Evolutionary conservation across 2,113 vertebrate genomes (phyloP), one percentile per base, ranked within the genome.

Genomic region (Vireo altiloquus): DNA sequence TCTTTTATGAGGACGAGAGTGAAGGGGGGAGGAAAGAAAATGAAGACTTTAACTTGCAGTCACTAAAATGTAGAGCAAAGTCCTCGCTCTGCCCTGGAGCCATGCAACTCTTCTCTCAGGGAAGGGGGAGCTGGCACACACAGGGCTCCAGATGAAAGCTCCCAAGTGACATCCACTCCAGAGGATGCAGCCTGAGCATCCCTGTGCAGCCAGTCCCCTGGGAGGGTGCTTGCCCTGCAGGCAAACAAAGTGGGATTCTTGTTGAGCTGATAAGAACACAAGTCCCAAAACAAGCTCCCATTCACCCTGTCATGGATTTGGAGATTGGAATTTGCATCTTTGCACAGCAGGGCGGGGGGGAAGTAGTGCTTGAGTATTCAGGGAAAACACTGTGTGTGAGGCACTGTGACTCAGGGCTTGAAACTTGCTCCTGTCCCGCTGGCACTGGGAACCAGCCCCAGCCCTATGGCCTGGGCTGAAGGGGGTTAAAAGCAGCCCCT

Each of bases 61-160:
- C 88, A 69, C 40, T 86, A 15, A 90, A 95, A 96, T 92, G 60
- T 94, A 89, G 95, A 95, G 90, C 88, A 89, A 63, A 94, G 72
- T 87, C 82, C 60, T 72, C 30, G 44, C 50, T 92, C 44, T 88
- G 88, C 85, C 94, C 92, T 90, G 64, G 44, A 92, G 93, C 82
- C 8, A 53, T 57, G 77, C 60, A 90, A 24, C 60, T 80, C 65
- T 88, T 44, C 47, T 92, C 56, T 65, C 19, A 30, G 69, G 72
- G 65, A 88, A 76, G 44, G 56, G 59, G 60, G 49, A 76, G 6
- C 13, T 71, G 76, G 37, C 78, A 57, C 66, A 60, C 52, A 25
- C 68, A 21, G 18, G 39, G 53, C 49, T 95, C 68, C 61, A 72
- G 44, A 39, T 50, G 86, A 84, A 75, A 79, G 44, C 82, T 92